Evolutionary conservation across 1,140 invertebrate species (phyloP), one percentile per base, ranked within the genome.

Genomic region (Pogonognathellus flavescens): DNA sequence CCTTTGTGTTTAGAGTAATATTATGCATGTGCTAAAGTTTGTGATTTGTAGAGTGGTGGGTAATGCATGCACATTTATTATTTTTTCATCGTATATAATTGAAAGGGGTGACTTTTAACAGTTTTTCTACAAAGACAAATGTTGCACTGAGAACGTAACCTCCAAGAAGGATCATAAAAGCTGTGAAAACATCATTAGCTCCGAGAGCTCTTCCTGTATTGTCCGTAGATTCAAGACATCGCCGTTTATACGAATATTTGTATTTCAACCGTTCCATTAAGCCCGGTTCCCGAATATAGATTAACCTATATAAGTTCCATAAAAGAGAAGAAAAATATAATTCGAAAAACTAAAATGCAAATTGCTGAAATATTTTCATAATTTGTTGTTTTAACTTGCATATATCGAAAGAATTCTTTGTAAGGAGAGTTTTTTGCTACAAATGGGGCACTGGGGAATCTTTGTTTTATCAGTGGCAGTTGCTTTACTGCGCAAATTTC

Each of bases 141-240:
- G 84, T 14, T 14, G 83, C 20, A 52, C 88, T 88, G 4, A 85
- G 66, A 9, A 85, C 20, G 53, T 86, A 89, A 1, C 88, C 88
- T 1, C 25, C 85, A 25, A 66, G n/a, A n/a, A 89, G 70, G 22
- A 89, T 86, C 85, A 88, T 87, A 53, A 87, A 89, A 1, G 88
- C 88, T 1, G 88, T 87, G 50, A 89, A 89, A 9, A 89, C 87
- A 55, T 89, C 88, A 13, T 84, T 86, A 1, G 59, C 41, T 3
- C 86, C 87, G 0, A 89, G 70, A 20, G 84, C 85, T 49, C 80
- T 25, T 14, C 86, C 88, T 0, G 59, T 18, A 60, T 86, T 87
- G n/a, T 88, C 84, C 5, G 57, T 20, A 49, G 81, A 72, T n/a
- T 85, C 84, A 13, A 87, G 57, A 76, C 88, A 89, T 1, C 87